Percentiles rank a stretch among this genome's conserved stretches.
These are phyloP conservation scores for Aleiodes testaceus DNA, from an alignment of 2,888 invertebrate species.

Conservation along the genomic window DNA sequence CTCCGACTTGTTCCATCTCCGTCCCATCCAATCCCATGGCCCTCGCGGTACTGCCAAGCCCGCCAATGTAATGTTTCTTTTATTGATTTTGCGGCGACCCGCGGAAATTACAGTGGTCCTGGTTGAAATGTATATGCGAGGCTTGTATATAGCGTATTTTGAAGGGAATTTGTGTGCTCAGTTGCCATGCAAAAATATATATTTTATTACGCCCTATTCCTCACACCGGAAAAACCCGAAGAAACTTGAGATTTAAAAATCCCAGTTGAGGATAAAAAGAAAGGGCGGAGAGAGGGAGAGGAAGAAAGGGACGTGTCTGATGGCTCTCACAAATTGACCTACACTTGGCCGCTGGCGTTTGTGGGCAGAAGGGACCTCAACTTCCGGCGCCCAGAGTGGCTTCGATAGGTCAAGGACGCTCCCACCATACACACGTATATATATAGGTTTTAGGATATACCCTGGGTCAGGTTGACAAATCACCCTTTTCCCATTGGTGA, in stretches of 20 bases:
- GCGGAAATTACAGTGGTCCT: slow-evolving; percentile 69
- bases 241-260: not conserved
- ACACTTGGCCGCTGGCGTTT: slow-evolving; percentile 23
- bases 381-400: slow-evolving; percentile 64
- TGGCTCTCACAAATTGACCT: slow-evolving; percentile 29
- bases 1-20: slow-evolving; percentile 65
- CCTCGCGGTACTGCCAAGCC: slow-evolving; percentile 64
- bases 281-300: not conserved
- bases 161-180: slow-evolving; percentile 3
- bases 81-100: slow-evolving; percentile 72
- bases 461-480: slow-evolving; percentile 72
- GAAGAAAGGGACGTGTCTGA: slow-evolving; percentile 14
- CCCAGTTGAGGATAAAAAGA: not conserved
- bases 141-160: slow-evolving; percentile 31
- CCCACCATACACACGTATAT: slow-evolving; percentile 49
- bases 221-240: not conserved
- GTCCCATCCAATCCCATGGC: slow-evolving; percentile 69
- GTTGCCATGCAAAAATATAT: slow-evolving; percentile 34
- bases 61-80: slow-evolving; percentile 73
- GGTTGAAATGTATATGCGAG: slow-evolving; percentile 58
- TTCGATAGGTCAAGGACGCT: slow-evolving; percentile 72
- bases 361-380: slow-evolving; percentile 40
- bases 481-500: slow-evolving; percentile 67
- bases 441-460: slow-evolving; percentile 52
- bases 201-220: not conserved